Conservation (phyloP, 2,888 invertebrate species). For the Andrena dorsata region DNA sequence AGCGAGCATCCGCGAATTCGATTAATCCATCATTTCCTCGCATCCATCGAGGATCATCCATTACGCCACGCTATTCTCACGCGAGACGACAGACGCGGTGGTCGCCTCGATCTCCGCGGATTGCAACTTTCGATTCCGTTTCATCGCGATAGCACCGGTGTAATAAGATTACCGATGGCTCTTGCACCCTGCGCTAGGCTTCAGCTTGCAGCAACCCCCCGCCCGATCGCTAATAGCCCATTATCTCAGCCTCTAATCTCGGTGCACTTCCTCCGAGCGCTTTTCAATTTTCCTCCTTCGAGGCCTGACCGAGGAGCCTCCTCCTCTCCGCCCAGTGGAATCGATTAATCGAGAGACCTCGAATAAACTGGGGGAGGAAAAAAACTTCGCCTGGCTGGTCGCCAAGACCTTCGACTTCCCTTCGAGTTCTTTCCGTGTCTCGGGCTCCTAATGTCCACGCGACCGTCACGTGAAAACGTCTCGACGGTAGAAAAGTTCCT, state of each 20-base stretch:
- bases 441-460: background rate
- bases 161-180: constrained; percentile 13
- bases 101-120: background rate
- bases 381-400: constrained; percentile 52
- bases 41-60: background rate
- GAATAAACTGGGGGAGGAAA: constrained; percentile 36
- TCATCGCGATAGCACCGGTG: constrained; percentile 3
- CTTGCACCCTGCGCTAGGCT: background rate
- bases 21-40: constrained; percentile 26
- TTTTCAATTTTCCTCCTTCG: constrained; percentile 67
- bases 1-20: background rate
- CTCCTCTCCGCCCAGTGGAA: constrained; percentile 22
- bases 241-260: constrained; percentile 65
- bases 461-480: no score
- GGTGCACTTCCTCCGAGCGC: constrained; percentile 39
- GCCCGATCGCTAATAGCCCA: constrained; percentile 50
- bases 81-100: background rate
- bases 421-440: background rate
- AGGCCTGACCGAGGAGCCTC: constrained; percentile 15
- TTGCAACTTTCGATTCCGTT: background rate
- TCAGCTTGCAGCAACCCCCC: background rate
- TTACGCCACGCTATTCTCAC: background rate
- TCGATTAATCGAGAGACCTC: constrained; percentile 68
- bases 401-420: constrained; percentile 56
- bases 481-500: constrained; percentile 43